Conservation (phyloP, 2,113 vertebrate species). For the Ascaphus truei region DNA sequence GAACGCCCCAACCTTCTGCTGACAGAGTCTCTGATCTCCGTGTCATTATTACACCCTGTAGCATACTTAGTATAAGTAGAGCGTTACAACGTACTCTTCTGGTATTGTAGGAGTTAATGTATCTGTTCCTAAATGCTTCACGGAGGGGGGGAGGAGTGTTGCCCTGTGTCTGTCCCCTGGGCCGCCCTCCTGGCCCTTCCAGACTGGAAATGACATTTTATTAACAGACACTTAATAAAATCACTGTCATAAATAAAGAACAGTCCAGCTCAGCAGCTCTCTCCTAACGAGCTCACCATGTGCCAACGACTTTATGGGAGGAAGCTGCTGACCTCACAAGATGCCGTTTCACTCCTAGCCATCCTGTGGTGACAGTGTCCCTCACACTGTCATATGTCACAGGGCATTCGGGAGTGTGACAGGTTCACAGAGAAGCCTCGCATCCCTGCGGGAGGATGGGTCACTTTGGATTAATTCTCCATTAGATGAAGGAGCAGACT, state of each 20-base stretch:
- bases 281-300: not conserved
- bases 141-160: not conserved
- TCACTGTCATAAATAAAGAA: not conserved
- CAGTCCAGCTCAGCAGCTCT: not conserved
- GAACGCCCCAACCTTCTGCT: too few species aligned
- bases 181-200: not conserved
- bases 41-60: too few species aligned
- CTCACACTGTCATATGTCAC: conserved; percentile 22
- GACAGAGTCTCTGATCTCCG: too few species aligned
- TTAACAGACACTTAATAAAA: not conserved
- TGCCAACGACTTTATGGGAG: not conserved
- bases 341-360: not conserved
- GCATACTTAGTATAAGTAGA: too few species aligned
- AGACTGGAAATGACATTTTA: conserved; percentile 11
- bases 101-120: too few species aligned
- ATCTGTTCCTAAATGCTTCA: not conserved
- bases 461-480: conserved; percentile 26
- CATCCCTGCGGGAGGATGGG: not conserved
- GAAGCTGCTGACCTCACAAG: conserved; percentile 27
- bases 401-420: conserved; percentile 26
- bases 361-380: conserved; percentile 7
- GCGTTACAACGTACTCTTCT: too few species aligned
- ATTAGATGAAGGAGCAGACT: not conserved
- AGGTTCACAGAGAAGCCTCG: not conserved
- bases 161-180: not conserved